Base-by-base conservation (phyloP, 2,113 vertebrate genomes). In the Strix aluco region DNA sequence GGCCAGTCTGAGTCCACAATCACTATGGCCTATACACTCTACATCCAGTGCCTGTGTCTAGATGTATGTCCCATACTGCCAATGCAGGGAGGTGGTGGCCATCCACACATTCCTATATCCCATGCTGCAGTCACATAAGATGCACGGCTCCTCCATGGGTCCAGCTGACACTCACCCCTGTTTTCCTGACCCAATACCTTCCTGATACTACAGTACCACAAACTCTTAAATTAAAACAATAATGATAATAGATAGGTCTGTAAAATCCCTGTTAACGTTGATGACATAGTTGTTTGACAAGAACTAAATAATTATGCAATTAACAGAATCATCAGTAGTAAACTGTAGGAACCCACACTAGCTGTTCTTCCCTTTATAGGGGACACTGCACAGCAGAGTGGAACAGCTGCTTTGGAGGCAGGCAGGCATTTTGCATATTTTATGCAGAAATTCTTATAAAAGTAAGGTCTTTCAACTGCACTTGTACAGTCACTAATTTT, bases 361-460 rank as follows among this genome's bases (percentile, higher is more conserved):
- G 2, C 18, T 80, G 22, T 11, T 81, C 36, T 47, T 67, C 44
- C 69, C 32, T 40, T 86, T 84, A 54, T 6, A 93, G 15, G 15
- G 52, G 22, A 67, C 65, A 62, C 38, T 55, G 75, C 69, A 75
- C 32, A 79, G 77, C 52, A 69, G 77, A 86, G 34, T n/a, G 34
- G 55, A 65, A 91, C 75, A 92, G 90, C 92, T 96, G 83, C 47
- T 95, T 65, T 81, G 80, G 59, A 84, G 34, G 61, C 65, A 95
- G 10, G 4, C 32, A 87, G 19, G 34, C 40, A 63, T 71, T 94
- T 78, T 86, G 59, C 47, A 84, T 44, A 67, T n/a, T 40, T 90
- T 17, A 69, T 72, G 40, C 59, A 86, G n/a, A 84, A 86, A 84
- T 88, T 40, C 34, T 46, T 49, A 69, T 17, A 67, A 81, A 97